Base-by-base conservation (phyloP, 2,797 vertebrate genomes). In the Salarias fasciatus region DNA sequence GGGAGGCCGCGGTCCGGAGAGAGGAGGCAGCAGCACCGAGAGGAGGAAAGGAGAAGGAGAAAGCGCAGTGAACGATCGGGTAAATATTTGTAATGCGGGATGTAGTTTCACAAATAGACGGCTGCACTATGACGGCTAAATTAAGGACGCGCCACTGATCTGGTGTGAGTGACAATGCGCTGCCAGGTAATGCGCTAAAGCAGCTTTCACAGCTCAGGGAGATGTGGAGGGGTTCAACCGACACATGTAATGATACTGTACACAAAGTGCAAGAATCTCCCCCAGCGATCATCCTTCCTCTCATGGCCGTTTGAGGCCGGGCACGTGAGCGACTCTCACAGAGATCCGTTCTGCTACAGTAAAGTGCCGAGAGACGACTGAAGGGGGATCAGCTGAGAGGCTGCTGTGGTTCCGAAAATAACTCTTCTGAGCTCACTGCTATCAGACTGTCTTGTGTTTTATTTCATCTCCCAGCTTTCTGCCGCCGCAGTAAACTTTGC, bases 321-420 rank as follows among this genome's bases (percentile, higher is more conserved):
- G 11, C 40, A 43, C 8, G 54, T 51, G 61, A 80, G 67, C 45
- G 60, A 40, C 33, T 57, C 54, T 52, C 24, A 18, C 37, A n/a
- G 43, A 67, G 56, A 56, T 30, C 12, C 5, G 8, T 55, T 63
- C 52, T 46, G 61, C 47, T 8, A 6, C 9, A 14, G 42, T 24
- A 24, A 2, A 24, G 18, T 24, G 18, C 18, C 24, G 18, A 18
- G 6, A 15, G 11, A 13, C 9, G 7, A 55, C 29, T 31, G 36
- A 51, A 49, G 35, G 33, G 49, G 4, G 46, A 78, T 74, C 57
- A 69, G 62, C 68, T 51, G 77, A 83, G 53, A 43, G 11, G 70
- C 28, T 53, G 61, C 35, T 13, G 38, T 43, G 33, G 49, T 62
- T 72, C 77, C 59, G 11, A 66, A 54, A 78, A 79, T 77, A 73